These are phyloP conservation scores for Dasysyrphus albostriatus DNA, from an alignment of 2,888 invertebrate species.

Conservation along the genomic window DNA sequence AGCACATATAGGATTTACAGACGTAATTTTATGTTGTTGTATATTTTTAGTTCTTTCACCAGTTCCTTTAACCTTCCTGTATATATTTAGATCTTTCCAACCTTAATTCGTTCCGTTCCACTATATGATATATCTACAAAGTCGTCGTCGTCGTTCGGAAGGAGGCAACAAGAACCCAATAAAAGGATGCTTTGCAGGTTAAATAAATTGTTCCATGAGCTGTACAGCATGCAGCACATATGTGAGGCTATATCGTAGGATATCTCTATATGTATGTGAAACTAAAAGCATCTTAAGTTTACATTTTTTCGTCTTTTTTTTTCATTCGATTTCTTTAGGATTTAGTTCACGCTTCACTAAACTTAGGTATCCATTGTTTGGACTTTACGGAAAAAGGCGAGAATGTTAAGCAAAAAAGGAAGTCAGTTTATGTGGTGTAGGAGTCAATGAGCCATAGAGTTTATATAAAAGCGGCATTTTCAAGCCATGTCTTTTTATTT, in stretches of 20 bases:
- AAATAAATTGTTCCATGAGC: constrained; percentile 60
- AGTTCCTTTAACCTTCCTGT: constrained; percentile 34
- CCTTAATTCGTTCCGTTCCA: constrained; percentile 30
- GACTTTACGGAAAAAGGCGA: neutral
- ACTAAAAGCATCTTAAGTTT: constrained; percentile 57
- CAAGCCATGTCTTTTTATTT: constrained; percentile 29
- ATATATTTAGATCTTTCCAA: constrained; percentile 9
- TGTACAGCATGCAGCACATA: neutral
- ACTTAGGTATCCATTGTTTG: constrained; percentile 39
- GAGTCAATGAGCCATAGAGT: constrained; percentile 57
- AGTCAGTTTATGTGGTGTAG: constrained; percentile 30
- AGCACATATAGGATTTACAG: constrained; percentile 9
- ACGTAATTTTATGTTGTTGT: constrained; percentile 42
- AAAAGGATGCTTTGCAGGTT: constrained; percentile 48
- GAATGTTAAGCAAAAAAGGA: constrained; percentile 22
- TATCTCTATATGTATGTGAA: constrained; percentile 8
- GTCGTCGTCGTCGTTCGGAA: neutral
- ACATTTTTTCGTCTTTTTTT: constrained; percentile 47
- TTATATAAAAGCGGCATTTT: constrained; percentile 51
- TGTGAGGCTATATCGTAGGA: neutral
- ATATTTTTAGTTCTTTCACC: constrained; percentile 65
- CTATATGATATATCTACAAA: neutral
- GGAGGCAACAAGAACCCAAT: neutral
- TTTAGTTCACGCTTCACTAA: constrained; percentile 51
- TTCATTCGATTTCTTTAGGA: constrained; percentile 63